Percentiles rank a stretch among this genome's conserved stretches.
These are phyloP conservation scores for Aramus guarauna DNA, from an alignment of 2,113 vertebrate genomes.

Conservation along the genomic window DNA sequence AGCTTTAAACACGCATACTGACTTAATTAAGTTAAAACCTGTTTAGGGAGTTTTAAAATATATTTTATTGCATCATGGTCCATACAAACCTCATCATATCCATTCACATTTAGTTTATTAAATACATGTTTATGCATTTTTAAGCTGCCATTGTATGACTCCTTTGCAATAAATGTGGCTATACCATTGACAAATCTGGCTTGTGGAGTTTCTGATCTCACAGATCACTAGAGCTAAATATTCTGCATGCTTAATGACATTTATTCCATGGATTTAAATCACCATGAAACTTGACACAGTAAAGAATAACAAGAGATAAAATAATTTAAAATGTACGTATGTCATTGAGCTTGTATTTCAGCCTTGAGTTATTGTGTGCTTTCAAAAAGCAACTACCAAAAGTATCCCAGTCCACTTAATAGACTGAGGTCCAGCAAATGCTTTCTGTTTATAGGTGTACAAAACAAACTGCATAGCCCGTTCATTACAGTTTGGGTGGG, in stretches of 20 bases:
- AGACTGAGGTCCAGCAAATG: conserved; percentile 14
- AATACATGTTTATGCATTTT: conserved; percentile 43
- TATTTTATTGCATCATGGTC: neutral
- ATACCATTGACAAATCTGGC: neutral
- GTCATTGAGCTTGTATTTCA: neutral
- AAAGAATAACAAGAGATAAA: neutral
- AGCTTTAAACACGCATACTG: conserved; percentile 44
- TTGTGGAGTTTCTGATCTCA: conserved; percentile 24
- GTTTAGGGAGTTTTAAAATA: conserved; percentile 59
- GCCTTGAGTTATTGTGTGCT: conserved; percentile 14
- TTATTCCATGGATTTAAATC: neutral
- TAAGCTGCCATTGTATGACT: neutral
- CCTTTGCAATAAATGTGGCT: neutral
- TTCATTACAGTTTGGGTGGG: conserved; percentile 22
- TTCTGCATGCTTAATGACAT: neutral
- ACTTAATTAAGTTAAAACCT: conserved; percentile 51
- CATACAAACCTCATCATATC: conserved; percentile 22
- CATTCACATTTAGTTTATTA: conserved; percentile 46
- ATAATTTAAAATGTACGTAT: neutral
- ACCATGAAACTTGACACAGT: neutral
- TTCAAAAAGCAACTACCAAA: conserved; percentile 1
- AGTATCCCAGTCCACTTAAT: neutral
- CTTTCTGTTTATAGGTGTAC: conserved; percentile 38
- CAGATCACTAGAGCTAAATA: neutral
- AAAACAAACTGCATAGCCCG: neutral